Base-by-base conservation (phyloP, 92 coral and sea anemone genomes). In the Bergia sp. region DNA sequence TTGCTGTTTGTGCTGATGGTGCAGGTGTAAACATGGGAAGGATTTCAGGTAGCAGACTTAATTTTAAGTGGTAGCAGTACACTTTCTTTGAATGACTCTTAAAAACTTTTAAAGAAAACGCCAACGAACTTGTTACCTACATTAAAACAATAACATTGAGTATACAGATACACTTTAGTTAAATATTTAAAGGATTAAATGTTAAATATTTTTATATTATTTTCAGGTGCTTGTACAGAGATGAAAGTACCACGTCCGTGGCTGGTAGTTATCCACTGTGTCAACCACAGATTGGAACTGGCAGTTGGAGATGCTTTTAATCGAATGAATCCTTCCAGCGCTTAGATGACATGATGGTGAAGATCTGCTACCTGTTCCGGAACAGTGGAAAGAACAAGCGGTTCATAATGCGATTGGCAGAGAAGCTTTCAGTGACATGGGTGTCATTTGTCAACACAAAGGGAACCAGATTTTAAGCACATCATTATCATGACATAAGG, bases 391-490 rank as follows among this genome's bases (percentile, higher is more conserved):
- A 65, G 91, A 89, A 89, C 79, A 89, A 89, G 85, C 79, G 79
- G 85, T 74, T 83, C 81, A 83, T 84, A 58, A 89, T 89, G 41
- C 88, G 91, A 43, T 39, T 89, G 77, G 88, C 91, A 82, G 77
- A 89, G 88, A 83, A 80, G 85, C 88, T 89, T 76, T 89, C 91
- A 64, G 91, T 89, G 57, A 89, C 88, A 39, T 75, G 88, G 91
- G 78, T 83, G 57, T 83, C 91, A 65, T 75, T 89, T 42, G 91
- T 82, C 67, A 88, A 88, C 81, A 76, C 87, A 9, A 79, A 89
- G 91, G 88, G 91, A 64, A 89, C 89, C 41, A 89, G 85, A 29
- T 89, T 89, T 23, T 89, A 89, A 89, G 91, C 91, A 58, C 88
- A 89, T 76, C 91, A 75, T 38, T 82, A 89, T 76, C 91, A 83